Base-by-base conservation (phyloP, 2,113 vertebrate species). In the Equus przewalskii region DNA sequence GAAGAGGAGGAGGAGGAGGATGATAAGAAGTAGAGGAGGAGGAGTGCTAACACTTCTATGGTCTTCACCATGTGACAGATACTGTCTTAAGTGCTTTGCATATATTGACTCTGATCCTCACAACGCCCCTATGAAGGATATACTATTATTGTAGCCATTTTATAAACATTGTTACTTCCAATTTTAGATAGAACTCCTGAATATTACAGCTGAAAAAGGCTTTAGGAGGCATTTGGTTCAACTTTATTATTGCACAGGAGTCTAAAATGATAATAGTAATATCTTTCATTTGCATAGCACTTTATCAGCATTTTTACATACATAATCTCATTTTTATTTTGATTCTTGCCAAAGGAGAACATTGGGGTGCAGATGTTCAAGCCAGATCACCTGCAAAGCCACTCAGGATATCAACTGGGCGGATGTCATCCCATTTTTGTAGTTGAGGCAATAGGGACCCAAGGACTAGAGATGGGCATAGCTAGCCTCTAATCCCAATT, bases 311-410 rank as follows among this genome's bases (percentile, higher is more conserved):
- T 46, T 80, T 82, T 51, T 56, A 64, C 13, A 46, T n/a, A 46
- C 4, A 54, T 44, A 64, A 44, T 78, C 33, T 58, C 51, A 93
- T 56, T 88, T 94, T 88, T 36, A 70, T 81, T 94, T 96, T 81
- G 24, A 60, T 70, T 89, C 19, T 84, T 26, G 56, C 18, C 11
- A 81, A 24, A 54, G 54, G 73, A 97, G 89, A 87, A 79, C 7
- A 54, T 18, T 28, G 7, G 19, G 56, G 6, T 56, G 54, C n/a
- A 87, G 14, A 6, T 51, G 36, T 7, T 54, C 22, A 51, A 81
- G 60, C 21, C n/a, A 73, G 72, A 26, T 6, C 58, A 15, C 62
- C 21, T 69, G 46, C 24, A n/a, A 13, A 73, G 21, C 19, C 58
- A 67, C 65, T 44, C 28, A 8, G 7, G 19, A 33, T 73, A 21